These are phyloP conservation scores for Toxotes lorentzi DNA, from an alignment of 2,797 vertebrate genomes.

Conservation along the genomic window DNA sequence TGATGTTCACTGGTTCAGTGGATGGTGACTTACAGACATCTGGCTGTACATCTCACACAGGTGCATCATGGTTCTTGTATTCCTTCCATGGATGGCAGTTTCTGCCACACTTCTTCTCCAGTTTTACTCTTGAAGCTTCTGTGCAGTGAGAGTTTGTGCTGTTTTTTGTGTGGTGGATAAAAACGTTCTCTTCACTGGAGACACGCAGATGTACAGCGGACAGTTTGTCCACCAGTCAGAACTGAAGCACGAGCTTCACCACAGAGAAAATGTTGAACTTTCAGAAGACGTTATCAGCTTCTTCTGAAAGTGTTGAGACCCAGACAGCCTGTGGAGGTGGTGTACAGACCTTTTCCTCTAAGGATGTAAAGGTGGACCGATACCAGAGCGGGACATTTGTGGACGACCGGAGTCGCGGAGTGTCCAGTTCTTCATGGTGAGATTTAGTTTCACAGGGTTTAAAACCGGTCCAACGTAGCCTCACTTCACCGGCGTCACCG, in stretches of 20 bases:
- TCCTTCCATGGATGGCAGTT: background rate
- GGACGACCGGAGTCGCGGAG: background rate
- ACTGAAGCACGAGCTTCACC: background rate
- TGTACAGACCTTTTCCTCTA: background rate
- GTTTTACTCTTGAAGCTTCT: background rate
- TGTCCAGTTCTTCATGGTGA: background rate
- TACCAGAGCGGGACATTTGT: background rate
- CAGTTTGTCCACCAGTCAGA: background rate
- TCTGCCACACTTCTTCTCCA: background rate
- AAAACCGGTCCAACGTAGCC: background rate
- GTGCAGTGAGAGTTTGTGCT: background rate
- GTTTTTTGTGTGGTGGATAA: background rate
- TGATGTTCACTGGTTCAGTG: background rate
- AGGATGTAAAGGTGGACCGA: background rate
- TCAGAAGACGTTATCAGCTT: background rate
- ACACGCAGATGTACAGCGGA: background rate
- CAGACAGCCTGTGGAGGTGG: background rate
- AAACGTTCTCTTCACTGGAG: background rate
- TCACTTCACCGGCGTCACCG: background rate
- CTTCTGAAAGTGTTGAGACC: background rate
- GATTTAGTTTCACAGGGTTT: background rate
- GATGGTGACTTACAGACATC: background rate
- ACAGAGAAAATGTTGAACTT: background rate
- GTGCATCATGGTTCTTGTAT: background rate
- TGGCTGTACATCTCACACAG: background rate